phyloP scores from a whole-genome alignment of 2,888 invertebrate genomes.

The Cephus runcator region DNA sequence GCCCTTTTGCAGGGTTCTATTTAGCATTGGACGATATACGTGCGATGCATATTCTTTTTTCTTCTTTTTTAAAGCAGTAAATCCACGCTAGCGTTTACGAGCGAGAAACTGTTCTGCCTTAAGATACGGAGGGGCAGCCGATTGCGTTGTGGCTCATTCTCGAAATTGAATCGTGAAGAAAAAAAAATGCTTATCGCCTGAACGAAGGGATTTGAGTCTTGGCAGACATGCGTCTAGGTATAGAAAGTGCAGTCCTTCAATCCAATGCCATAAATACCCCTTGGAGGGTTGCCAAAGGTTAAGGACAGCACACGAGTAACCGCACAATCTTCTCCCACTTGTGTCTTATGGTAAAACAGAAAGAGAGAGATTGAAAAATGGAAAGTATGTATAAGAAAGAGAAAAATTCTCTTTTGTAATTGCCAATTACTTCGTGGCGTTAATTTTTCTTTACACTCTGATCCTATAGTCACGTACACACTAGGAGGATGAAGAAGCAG shows the following conservation, averaged over 20 bases:
- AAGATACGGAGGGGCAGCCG: neutral
- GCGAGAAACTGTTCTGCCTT: neutral
- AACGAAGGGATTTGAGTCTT: neutral
- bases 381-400: neutral
- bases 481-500: neutral
- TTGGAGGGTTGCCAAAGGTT: neutral
- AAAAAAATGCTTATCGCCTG: neutral
- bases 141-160: neutral
- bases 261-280: neutral
- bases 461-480: neutral
- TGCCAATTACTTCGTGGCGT: neutral
- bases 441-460: neutral
- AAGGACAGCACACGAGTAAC: neutral
- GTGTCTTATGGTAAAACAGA: neutral
- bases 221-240: neutral
- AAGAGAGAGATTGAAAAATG: neutral
- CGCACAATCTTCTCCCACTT: neutral
- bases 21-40: neutral
- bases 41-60: neutral
- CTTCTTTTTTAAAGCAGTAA: neutral
- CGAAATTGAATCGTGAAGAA: neutral
- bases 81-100: neutral
- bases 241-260: neutral
- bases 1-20: neutral
- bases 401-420: neutral